phyloP scores from a whole-genome alignment of 1,140 invertebrate species.

The Danaus melanippus region DNA sequence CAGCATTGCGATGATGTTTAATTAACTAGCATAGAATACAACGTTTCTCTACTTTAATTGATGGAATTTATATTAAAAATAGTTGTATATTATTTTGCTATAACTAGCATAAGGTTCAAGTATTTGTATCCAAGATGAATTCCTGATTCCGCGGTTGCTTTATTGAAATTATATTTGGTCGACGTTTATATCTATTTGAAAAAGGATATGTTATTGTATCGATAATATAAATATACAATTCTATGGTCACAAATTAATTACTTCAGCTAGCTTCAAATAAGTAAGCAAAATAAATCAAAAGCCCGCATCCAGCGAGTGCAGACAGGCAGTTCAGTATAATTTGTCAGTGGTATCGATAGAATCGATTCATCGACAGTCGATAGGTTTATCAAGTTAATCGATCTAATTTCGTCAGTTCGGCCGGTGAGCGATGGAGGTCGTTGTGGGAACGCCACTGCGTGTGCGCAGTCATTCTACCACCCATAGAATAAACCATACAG shows the following conservation, averaged over 20 bases:
- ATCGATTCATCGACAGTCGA: constrained; percentile 30
- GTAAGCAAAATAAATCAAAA: constrained; percentile 3
- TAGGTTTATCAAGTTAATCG: constrained; percentile 33
- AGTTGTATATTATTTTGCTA: too few relatives aligned
- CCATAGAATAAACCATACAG: constrained; percentile 30
- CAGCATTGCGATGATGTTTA: constrained; percentile 4
- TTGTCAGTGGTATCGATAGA: constrained; percentile 29
- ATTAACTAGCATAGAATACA: constrained; percentile 5
- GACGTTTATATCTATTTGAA: too few relatives aligned
- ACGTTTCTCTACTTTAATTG: too few relatives aligned
- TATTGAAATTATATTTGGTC: too few relatives aligned
- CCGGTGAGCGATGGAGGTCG: constrained; percentile 51
- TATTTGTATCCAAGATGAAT: too few relatives aligned
- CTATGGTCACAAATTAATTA: too few relatives aligned
- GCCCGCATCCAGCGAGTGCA: constrained; percentile 16
- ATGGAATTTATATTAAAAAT: too few relatives aligned
- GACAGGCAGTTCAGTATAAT: constrained; percentile 28
- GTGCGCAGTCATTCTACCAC: constrained; percentile 48
- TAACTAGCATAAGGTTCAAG: too few relatives aligned
- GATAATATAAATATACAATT: too few relatives aligned
- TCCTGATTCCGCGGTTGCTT: too few relatives aligned
- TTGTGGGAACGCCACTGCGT: constrained; percentile 60
- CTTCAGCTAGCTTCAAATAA: too few relatives aligned
- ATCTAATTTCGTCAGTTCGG: constrained; percentile 40
- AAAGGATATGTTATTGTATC: too few relatives aligned